Base-by-base conservation (phyloP, 2,113 vertebrate species). In the Setophaga coronata region DNA sequence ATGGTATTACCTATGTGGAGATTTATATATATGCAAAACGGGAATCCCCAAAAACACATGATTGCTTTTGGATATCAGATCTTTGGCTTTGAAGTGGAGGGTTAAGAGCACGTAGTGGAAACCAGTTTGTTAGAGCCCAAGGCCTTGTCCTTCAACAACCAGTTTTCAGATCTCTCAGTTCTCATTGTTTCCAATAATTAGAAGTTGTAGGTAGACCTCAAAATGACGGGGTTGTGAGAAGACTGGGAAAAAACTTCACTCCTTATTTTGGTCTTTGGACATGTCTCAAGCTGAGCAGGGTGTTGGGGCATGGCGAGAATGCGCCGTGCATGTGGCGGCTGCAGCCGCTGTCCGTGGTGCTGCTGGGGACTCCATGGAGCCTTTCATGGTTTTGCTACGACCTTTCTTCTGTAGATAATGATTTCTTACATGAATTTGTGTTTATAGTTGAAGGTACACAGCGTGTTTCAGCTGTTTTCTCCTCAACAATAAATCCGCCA, bases 261-360 rank as follows among this genome's bases (percentile, higher is more conserved):
- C 18, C 4, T 21, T 12, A 5, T 57, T 94, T 80, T 34, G 19
- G 0, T 61, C 28, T 65, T 56, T 14, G 61, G n/a, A 3, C 7
- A 0, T 29, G 5, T 20, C 14, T 47, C 29, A 4, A 18, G 3
- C 6, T 14, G 28, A 16, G 18, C 36, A 9, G 16, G 26, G 24
- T 19, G 5, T 51, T 28, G 2, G 16, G 16, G 1, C 28, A 0
- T 0, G 18, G 9, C 2, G 38, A 21, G 24, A 25, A 1, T 14
- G 1, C 2, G 13, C 15, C 6, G 34, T 4, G 33, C 4, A n/a
- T 3, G 56, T 7, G 4, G 6, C 2, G 2, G 3, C 10, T 3
- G 21, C 19, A 2, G 51, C 17, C 87, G 4, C 97, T 98, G 89
- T 97, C 97, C 85, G 21, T 96, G 97, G 97, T 97, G 79, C 96